A percentile compares a stretch with the other conserved stretches of the same genome.
phyloP scores from a whole-genome alignment of 1,140 invertebrate genomes.

The Panonychus citri region DNA sequence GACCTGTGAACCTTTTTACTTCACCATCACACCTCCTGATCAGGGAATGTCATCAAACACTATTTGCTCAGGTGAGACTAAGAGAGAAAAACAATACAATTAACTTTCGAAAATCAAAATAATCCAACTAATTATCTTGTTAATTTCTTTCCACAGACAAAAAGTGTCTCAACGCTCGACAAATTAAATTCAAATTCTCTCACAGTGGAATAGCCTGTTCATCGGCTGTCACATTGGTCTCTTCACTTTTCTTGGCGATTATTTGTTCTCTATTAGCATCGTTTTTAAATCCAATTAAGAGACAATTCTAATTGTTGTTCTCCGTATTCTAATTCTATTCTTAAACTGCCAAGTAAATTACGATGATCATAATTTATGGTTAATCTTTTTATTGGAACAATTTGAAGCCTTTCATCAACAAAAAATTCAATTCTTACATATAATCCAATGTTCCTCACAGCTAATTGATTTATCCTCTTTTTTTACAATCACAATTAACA shows the following conservation, averaged over 20 bases:
- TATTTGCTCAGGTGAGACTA: background rate
- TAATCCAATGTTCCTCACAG: too few relatives aligned
- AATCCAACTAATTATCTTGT: background rate
- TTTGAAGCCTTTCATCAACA: background rate
- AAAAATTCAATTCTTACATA: too few relatives aligned
- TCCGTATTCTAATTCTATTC: too few relatives aligned
- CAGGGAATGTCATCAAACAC: background rate
- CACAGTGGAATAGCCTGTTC: background rate
- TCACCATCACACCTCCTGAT: background rate
- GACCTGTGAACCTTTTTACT: background rate
- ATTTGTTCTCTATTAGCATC: too few relatives aligned
- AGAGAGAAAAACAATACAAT: too few relatives aligned
- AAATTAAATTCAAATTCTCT: background rate
- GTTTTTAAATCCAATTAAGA: too few relatives aligned
- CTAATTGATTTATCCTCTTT: too few relatives aligned
- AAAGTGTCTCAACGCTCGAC: background rate
- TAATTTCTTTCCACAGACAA: background rate
- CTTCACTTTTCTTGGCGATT: background rate
- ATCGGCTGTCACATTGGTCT: background rate
- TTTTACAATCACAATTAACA: too few relatives aligned
- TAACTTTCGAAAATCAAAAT: background rate
- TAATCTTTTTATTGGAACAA: conserved; percentile 5
- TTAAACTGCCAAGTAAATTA: too few relatives aligned
- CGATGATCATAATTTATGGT: background rate
- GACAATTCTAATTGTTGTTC: too few relatives aligned